Conservation (phyloP, 2,888 invertebrate genomes). For the Seira musarum region DNA sequence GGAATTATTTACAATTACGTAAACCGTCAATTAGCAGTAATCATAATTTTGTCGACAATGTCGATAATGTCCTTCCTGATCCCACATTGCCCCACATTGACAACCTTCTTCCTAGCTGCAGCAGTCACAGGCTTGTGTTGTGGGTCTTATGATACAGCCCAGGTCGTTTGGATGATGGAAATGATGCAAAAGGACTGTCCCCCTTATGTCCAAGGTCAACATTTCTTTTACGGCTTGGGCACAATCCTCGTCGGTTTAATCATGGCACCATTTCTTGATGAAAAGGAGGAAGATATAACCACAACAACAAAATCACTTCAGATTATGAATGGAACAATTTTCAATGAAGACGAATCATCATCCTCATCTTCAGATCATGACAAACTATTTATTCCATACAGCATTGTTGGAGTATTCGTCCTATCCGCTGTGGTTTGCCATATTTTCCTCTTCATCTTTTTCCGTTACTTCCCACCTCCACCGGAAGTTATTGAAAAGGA, state of each 20-base stretch:
- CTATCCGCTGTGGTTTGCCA: background rate
- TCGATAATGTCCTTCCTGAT: slow-evolving; percentile 37
- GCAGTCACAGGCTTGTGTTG: slow-evolving; percentile 48
- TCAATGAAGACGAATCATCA: no score
- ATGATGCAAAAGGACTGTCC: slow-evolving; percentile 61
- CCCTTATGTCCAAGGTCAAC: slow-evolving; percentile 60
- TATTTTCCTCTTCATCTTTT: slow-evolving; percentile 46
- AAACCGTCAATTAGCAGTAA: slow-evolving; percentile 50
- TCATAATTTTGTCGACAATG: slow-evolving; percentile 11
- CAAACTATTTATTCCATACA: slow-evolving; percentile 49
- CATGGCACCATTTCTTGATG: slow-evolving; percentile 48
- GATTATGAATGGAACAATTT: background rate
- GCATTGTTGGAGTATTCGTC: slow-evolving; percentile 32
- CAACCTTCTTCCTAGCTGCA: slow-evolving; percentile 52
- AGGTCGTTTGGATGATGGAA: slow-evolving; percentile 66
- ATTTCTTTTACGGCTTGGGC: slow-evolving; percentile 55
- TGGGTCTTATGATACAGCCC: slow-evolving; percentile 61
- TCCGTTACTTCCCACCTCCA: slow-evolving; percentile 45
- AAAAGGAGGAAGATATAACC: slow-evolving; percentile 9
- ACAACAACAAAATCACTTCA: background rate
- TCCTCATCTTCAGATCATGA: background rate
- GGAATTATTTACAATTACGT: slow-evolving; percentile 42
- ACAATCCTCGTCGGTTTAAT: slow-evolving; percentile 29
- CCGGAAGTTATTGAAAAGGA: slow-evolving; percentile 18
- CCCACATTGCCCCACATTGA: slow-evolving; percentile 53